Conservation (phyloP, 2,797 vertebrate genomes). For the Myripristis murdjan region DNA sequence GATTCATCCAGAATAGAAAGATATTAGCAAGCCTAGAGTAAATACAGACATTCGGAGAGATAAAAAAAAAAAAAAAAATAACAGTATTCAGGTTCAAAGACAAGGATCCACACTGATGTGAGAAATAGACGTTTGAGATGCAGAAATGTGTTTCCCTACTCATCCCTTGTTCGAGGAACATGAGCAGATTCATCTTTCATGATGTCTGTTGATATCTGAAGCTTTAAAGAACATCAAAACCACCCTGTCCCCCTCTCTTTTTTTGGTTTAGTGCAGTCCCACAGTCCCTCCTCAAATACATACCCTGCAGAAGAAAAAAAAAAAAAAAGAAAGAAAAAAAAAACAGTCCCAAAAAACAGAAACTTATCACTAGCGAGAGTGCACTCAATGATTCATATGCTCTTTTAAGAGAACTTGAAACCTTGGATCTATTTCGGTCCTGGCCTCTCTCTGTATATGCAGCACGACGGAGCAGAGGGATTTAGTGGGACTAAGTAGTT, state of each 20-base stretch:
- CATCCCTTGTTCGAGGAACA: constrained; percentile 23
- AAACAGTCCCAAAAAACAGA: constrained; percentile 53
- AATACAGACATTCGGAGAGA: neutral
- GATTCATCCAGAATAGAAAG: constrained; percentile 21
- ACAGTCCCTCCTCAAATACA: constrained; percentile 49
- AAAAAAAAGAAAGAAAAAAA: too few species aligned
- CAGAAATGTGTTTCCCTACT: neutral
- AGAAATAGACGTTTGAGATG: neutral
- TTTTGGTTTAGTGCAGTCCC: constrained; percentile 43
- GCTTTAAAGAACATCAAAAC: constrained; percentile 48
- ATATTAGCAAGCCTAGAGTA: neutral
- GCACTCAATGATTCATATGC: constrained; percentile 83
- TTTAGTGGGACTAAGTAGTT: constrained; percentile 83
- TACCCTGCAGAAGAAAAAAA: constrained; percentile 44
- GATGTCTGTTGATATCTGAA: constrained; percentile 25
- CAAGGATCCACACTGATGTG: neutral
- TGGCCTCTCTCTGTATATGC: constrained; percentile 63
- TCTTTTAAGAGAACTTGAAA: constrained; percentile 84
- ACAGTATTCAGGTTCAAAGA: neutral
- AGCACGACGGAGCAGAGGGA: constrained; percentile 73
- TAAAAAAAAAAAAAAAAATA: too few species aligned
- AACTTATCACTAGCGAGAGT: constrained; percentile 76
- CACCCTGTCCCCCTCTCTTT: constrained; percentile 44
- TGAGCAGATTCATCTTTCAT: constrained; percentile 29
- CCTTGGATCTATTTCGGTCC: constrained; percentile 81